phyloP scores from a whole-genome alignment of 2,888 invertebrate species.

The Pseudanteris insignis region DNA sequence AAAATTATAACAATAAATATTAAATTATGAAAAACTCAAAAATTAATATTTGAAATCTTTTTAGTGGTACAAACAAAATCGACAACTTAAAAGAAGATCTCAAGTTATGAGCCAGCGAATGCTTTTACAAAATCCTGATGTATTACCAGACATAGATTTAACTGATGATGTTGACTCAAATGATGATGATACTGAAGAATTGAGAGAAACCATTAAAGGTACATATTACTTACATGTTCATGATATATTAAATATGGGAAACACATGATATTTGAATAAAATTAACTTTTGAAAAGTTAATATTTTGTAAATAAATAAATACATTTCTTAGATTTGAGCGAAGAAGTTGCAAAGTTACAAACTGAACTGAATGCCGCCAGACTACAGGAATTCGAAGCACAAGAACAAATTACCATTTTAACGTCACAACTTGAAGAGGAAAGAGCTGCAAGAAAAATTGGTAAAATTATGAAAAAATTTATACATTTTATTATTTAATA shows the following conservation, averaged over 20 bases:
- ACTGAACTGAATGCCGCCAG: slow-evolving; percentile 73
- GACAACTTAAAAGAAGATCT: slow-evolving; percentile 76
- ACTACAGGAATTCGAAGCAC: slow-evolving; percentile 77
- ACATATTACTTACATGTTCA: slow-evolving; percentile 18
- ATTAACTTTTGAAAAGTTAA: no score
- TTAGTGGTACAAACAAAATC: slow-evolving; percentile 82
- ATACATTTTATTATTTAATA: no score
- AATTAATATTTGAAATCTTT: slow-evolving; percentile 7
- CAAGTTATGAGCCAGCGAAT: slow-evolving; percentile 73
- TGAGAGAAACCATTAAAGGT: slow-evolving; percentile 73
- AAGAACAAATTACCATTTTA: slow-evolving; percentile 68
- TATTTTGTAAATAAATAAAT: slow-evolving; percentile 1
- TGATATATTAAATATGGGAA: no score
- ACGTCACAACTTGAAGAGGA: slow-evolving; percentile 69
- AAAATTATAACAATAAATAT: no score
- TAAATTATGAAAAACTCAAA: no score
- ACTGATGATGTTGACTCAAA: slow-evolving; percentile 61
- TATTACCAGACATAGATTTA: slow-evolving; percentile 62
- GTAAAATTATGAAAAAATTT: no score
- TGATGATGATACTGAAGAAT: slow-evolving; percentile 72
- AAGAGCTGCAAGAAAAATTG: slow-evolving; percentile 59
- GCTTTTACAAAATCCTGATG: slow-evolving; percentile 69
- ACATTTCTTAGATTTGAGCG: slow-evolving; percentile 69
- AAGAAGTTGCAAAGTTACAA: slow-evolving; percentile 74
- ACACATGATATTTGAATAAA: no score